Base-by-base conservation (phyloP, 2,113 vertebrate genomes). In the Nannospalax galili region DNA sequence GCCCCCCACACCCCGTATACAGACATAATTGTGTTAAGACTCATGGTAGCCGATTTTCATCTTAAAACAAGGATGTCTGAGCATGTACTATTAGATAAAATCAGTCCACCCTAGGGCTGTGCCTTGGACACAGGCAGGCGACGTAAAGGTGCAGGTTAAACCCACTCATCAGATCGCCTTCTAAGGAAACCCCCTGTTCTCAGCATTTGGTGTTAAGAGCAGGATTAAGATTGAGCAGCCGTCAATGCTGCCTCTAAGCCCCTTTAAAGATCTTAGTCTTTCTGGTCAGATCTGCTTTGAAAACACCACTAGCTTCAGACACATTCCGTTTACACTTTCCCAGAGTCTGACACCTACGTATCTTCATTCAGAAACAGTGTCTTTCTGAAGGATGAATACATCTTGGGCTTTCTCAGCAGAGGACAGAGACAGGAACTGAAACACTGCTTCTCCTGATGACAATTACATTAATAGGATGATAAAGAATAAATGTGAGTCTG, bases 1-100 rank as follows among this genome's bases (percentile, higher is more conserved):
- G 48, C 45, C 17, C 48, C 75, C 52, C 19, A 56, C 35, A 32
- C 17, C 19, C 8, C 70, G 22, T 8, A 35, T 14, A 17, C 32
- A n/a, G 15, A n/a, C 26, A 62, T 64, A 65, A 45, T 65, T 65
- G 75, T 30, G 35, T 60, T n/a, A 75, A 32, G 35, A 26, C 11
- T 45, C 37, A 19, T 32, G 40, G 45, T 74, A 24, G 56, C 40
- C 72, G 80, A 69, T 80, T 88, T 90, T 94, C 86, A 72, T 88
- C 87, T 94, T 89, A 72, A 91, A 93, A 48, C 56, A 92, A 81
- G 30, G 52, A 56, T 24, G 12, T 56, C 81, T 79, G 52, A 74
- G 42, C n/a, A 70, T 12, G 7, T 42, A 16, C 24, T 40, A 26
- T 40, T 73, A 85, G 92, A 78, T 24, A 74, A 60, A 67, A 65